phyloP scores from a whole-genome alignment of 2,113 vertebrate genomes.

The Microcebus murinus region DNA sequence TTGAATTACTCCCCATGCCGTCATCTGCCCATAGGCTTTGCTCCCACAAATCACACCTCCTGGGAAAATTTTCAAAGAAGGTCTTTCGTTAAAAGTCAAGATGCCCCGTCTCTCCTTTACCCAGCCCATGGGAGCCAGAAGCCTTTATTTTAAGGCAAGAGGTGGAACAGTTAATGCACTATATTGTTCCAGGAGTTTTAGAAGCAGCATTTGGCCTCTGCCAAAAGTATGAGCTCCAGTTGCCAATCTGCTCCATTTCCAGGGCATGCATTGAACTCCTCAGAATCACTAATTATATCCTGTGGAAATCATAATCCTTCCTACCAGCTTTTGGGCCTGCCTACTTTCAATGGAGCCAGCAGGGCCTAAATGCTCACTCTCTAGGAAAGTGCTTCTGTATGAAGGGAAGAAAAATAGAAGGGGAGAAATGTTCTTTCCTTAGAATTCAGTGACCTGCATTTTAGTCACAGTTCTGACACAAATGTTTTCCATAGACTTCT shows the following conservation, averaged over 20 bases:
- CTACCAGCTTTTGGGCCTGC: neutral
- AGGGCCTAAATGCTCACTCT: slow-evolving; percentile 10
- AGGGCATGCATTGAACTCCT: neutral
- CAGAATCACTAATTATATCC: slow-evolving; percentile 57
- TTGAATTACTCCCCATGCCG: neutral
- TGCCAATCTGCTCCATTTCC: slow-evolving; percentile 41
- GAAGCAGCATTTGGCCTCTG: slow-evolving; percentile 7
- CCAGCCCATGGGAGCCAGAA: neutral
- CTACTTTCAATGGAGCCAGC: slow-evolving; percentile 40
- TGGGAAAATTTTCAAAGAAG: neutral
- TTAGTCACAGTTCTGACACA: neutral
- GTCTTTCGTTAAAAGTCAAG: neutral
- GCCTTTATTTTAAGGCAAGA: slow-evolving; percentile 9
- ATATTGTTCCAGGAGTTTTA: neutral
- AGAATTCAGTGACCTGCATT: neutral
- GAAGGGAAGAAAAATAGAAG: neutral
- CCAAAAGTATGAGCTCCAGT: slow-evolving; percentile 44
- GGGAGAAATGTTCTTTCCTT: neutral
- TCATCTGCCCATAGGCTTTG: neutral
- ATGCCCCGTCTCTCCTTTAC: neutral
- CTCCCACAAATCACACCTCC: neutral
- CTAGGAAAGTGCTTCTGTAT: slow-evolving; percentile 5
- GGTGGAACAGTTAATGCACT: neutral
- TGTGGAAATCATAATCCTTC: slow-evolving; percentile 34
- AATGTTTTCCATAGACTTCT: neutral